A percentile compares a stretch with the other conserved stretches of the same genome.
These are phyloP conservation scores for Spodoptera exigua DNA, from an alignment of 2,888 invertebrate species.

Conservation along the genomic window DNA sequence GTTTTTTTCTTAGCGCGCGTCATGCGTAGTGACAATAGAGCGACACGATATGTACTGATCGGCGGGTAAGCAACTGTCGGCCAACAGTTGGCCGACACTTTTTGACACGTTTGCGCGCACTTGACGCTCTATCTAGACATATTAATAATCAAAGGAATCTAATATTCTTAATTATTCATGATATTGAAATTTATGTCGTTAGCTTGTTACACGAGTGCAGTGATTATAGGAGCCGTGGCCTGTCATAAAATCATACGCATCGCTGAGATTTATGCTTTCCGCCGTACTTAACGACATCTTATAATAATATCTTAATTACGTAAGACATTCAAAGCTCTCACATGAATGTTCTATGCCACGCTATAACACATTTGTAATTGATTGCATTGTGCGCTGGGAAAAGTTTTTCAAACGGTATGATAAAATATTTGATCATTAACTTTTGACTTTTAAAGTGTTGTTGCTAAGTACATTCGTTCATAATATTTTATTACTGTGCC, in stretches of 20 bases:
- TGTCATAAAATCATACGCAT: slow-evolving; percentile 64
- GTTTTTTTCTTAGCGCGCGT: too few species aligned
- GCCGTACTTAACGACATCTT: slow-evolving; percentile 68
- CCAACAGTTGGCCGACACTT: too few species aligned
- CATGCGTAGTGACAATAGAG: too few species aligned
- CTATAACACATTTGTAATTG: slow-evolving; percentile 29
- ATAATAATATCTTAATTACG: slow-evolving; percentile 68
- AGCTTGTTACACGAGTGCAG: slow-evolving; percentile 52
- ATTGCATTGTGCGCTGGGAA: slow-evolving; percentile 36
- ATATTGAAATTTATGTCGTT: slow-evolving; percentile 52
- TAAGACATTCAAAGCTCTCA: slow-evolving; percentile 43
- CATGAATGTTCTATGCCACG: slow-evolving; percentile 12
- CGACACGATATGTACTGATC: too few species aligned
- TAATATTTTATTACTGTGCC: slow-evolving; percentile 9
- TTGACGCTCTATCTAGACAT: too few species aligned
- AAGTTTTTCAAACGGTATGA: not conserved
- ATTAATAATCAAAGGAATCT: too few species aligned
- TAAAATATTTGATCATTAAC: slow-evolving; percentile 20
- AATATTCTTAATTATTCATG: slow-evolving; percentile 49
- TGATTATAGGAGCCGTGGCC: slow-evolving; percentile 53
- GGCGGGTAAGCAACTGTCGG: too few species aligned
- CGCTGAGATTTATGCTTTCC: slow-evolving; percentile 74
- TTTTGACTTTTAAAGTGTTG: slow-evolving; percentile 12
- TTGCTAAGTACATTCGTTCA: slow-evolving; percentile 4
- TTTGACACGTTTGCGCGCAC: too few species aligned